Evolutionary conservation across 2,888 invertebrate genomes (phyloP), one percentile per base, ranked within the genome.

Genomic region (Perithous albicinctus): DNA sequence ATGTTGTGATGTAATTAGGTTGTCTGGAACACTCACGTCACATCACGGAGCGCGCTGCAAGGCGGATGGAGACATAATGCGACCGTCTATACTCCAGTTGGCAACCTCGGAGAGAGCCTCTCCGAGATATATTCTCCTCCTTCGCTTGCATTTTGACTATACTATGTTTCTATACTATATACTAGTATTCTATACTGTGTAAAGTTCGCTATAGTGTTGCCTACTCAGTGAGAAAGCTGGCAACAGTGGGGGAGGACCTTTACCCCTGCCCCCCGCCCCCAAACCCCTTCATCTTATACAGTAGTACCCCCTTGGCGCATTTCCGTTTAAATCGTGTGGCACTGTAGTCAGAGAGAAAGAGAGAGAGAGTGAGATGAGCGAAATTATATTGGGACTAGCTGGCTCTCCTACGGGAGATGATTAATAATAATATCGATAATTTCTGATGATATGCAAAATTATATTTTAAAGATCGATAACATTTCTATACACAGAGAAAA

Each of bases 11-110:
- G 93, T 94, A 94, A 94, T 94, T 94, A 94, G 93, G 93, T 93
- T 94, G 94, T 94, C 94, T 93, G 91, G 91, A 94, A 93, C 94
- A 94, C 93, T 93, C 93, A 88, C 91, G 92, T 91, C 92, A 92
- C 91, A 90, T 92, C 91, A 91, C 87, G 85, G 86, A 85, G 88
- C 84, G 84, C 86, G 88, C 86, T 89, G 87, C 89, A 88, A 88
- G 89, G 88, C 89, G 88, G 88, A 89, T 87, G 89, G 90, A 90
- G 90, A 91, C 91, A 91, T 91, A 92, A 91, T 91, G 78, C 83
- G 56, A 72, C 74, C 72, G 51, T 78, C 69, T 78, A 74, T 74
- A 76, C 82, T 78, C 63, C 70, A 41, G 48, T 78, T 74, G 77
- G 72, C 73, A 80, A 78, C 51, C 51, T 66, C 83, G 72, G 66